Conservation (phyloP, 2,888 invertebrate species). For the Augiades crinisus region DNA sequence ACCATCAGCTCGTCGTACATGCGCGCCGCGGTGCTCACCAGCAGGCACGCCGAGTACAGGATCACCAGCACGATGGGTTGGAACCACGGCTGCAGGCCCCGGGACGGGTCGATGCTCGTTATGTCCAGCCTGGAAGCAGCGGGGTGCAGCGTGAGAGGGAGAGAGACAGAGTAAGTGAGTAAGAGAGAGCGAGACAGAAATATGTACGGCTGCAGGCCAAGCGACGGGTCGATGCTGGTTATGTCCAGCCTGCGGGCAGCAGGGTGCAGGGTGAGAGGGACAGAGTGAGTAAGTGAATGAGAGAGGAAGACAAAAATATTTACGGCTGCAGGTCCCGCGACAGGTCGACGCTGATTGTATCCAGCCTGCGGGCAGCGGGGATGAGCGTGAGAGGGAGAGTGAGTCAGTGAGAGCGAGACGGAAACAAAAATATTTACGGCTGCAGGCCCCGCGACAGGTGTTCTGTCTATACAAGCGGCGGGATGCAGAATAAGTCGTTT, state of each 20-base stretch:
- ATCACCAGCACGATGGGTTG: constrained; percentile 70
- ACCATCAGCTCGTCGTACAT: constrained; percentile 77
- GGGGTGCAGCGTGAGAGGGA: no score
- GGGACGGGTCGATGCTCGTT: constrained; percentile 57
- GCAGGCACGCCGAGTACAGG: constrained; percentile 65
- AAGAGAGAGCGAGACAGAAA: no score
- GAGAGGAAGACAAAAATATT: no score
- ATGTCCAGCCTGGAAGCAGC: constrained; percentile 67
- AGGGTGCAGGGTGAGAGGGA: no score
- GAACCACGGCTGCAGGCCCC: constrained; percentile 70
- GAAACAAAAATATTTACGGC: no score
- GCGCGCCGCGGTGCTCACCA: constrained; percentile 67
- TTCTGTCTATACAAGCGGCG: no score
- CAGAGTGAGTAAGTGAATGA: no score
- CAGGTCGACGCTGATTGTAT: constrained; percentile 61
- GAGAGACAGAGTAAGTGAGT: no score
- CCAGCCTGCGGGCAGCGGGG: constrained; percentile 67
- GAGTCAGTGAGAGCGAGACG: no score
- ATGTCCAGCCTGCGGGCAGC: constrained; percentile 67
- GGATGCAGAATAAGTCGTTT: no score
- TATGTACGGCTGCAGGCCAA: constrained; percentile 67
- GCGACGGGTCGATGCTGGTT: constrained; percentile 57
- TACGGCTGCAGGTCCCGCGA: constrained; percentile 63
- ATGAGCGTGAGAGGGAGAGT: no score
- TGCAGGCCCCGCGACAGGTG: constrained; percentile 61